Conservation (phyloP, 2,113 vertebrate genomes). For the Pteruthius melanotis region DNA sequence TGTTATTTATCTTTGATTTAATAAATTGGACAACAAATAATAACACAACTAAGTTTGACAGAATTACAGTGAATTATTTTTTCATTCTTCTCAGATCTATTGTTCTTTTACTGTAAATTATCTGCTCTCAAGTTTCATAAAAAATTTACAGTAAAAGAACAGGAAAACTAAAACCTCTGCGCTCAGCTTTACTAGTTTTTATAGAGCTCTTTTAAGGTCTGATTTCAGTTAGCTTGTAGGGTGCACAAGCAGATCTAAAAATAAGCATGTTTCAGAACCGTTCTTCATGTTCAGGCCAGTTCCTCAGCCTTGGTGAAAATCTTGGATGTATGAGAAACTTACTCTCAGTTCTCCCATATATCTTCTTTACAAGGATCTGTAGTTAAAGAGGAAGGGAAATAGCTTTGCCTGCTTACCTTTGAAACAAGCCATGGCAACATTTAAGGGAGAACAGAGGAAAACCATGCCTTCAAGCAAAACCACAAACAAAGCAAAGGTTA, state of each 20-base stretch:
- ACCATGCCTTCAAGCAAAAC: background rate
- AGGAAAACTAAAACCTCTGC: background rate
- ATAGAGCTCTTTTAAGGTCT: background rate
- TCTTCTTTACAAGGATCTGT: background rate
- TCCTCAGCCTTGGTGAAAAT: background rate
- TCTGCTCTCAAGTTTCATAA: background rate
- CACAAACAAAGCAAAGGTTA: background rate
- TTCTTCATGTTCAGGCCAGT: background rate
- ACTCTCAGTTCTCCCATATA: background rate
- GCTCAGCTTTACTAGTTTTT: background rate
- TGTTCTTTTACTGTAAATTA: background rate
- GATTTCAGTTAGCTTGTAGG: background rate
- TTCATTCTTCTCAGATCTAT: background rate
- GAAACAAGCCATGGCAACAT: background rate
- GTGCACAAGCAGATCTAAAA: background rate
- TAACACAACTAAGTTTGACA: background rate
- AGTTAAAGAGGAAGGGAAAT: slow-evolving; percentile 23
- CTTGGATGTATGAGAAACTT: background rate
- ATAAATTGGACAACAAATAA: background rate
- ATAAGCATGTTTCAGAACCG: background rate
- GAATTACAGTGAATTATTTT: background rate
- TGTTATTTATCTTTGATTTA: background rate
- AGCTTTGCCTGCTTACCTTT: background rate
- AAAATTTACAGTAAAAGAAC: background rate
- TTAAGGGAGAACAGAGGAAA: background rate